Base-by-base conservation (phyloP, 1,140 invertebrate genomes). In the Macrobrachium rosenbergii region DNA sequence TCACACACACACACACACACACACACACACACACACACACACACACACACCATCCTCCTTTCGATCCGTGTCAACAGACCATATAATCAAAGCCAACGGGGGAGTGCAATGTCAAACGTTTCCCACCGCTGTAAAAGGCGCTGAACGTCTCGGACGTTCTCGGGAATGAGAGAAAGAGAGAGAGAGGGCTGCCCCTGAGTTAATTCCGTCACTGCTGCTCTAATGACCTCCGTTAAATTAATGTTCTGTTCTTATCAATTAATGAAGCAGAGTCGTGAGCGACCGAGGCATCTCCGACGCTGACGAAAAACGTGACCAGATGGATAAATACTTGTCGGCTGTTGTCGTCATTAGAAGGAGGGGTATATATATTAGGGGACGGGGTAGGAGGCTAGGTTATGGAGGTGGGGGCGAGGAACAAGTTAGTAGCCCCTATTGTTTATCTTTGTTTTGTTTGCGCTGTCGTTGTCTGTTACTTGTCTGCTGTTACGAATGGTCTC, bases 211-310 rank as follows among this genome's bases (percentile, higher is more conserved):
- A 28, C 64, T 63, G 59, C 52, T 63, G 75, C 59, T 21, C 72
- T 75, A 75, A 81, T 23, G 78, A 69, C 59, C 75, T 19, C 16
- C 37, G n/a, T 67, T n/a, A 87, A 81, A 87, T 75, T 87, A 81
- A 87, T 81, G 78, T 43, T 37, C 37, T 63, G 77, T 58, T 58
- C 63, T 73, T 87, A 87, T 82, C 84, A 81, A 75, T 81, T 87
- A 75, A 87, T 45, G 67, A 75, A 52, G 52, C 45, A 59, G 14
- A 82, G 78, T 81, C 84, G 37, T 81, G 79, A 73, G 28, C 84
- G 52, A 64, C 19, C 3, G 60, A 19, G 59, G 60, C 59, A n/a
- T 43, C 19, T 45, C 67, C 52, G 43, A n/a, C 60, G 19, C 73
- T 52, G 63, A 23, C 60, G 28, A 59, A 28, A 17, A 45, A 75